phyloP scores from a whole-genome alignment of 2,797 vertebrate genomes.

The Cynodonichthys magdalenae region DNA sequence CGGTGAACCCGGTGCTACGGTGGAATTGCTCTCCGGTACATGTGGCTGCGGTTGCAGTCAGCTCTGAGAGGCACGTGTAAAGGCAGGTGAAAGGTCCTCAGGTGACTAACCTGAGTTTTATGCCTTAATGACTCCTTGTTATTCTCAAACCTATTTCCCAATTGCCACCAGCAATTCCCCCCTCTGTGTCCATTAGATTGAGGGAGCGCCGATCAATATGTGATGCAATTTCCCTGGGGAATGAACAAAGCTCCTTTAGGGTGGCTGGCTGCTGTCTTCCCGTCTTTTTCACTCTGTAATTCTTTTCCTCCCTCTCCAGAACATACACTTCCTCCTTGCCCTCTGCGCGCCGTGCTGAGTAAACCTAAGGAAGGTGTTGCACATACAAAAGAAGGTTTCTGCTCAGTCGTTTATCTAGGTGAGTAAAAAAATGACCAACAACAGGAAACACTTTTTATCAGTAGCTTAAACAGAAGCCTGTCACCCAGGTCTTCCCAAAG shows the following conservation, averaged over 20 bases:
- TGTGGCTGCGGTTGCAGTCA: slow-evolving; percentile 8
- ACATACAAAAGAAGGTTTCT: slow-evolving; percentile 37
- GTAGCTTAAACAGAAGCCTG: slow-evolving; percentile 54
- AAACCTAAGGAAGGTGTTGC: slow-evolving; percentile 40
- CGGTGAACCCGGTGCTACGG: slow-evolving; percentile 50
- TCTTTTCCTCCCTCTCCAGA: background rate
- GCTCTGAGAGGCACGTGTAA: slow-evolving; percentile 32
- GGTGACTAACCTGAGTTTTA: slow-evolving; percentile 71
- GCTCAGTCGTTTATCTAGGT: slow-evolving; percentile 52
- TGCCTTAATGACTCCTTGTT: slow-evolving; percentile 80
- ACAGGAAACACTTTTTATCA: slow-evolving; percentile 47
- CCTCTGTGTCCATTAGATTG: slow-evolving; percentile 72
- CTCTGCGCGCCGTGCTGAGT: slow-evolving; percentile 26
- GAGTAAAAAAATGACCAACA: slow-evolving; percentile 29
- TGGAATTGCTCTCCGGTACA: slow-evolving; percentile 34
- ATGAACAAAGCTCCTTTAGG: slow-evolving; percentile 54
- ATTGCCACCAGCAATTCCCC: slow-evolving; percentile 68
- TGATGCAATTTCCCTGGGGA: slow-evolving; percentile 73
- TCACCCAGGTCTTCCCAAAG: slow-evolving; percentile 54
- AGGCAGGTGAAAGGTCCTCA: slow-evolving; percentile 69
- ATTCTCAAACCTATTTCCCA: slow-evolving; percentile 74
- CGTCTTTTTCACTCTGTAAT: slow-evolving; percentile 9
- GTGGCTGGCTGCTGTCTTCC: slow-evolving; percentile 39
- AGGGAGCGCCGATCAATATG: slow-evolving; percentile 71
- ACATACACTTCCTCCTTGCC: slow-evolving; percentile 17